phyloP scores from a whole-genome alignment of 2,797 vertebrate species.

The Carapus acus region DNA sequence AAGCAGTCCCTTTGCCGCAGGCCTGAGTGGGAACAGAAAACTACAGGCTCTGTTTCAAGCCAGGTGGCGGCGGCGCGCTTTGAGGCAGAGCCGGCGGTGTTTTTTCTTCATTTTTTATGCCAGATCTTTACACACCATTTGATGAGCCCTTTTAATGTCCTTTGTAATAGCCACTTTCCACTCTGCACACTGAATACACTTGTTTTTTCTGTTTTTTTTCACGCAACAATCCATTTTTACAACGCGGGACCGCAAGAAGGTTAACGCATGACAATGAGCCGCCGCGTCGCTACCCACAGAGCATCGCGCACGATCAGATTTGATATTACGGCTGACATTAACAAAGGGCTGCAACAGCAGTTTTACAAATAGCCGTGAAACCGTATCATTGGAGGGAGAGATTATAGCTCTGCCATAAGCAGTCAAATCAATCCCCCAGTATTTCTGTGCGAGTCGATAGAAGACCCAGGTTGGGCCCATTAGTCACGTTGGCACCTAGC shows the following conservation, averaged over 20 bases:
- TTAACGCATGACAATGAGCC: slow-evolving; percentile 20
- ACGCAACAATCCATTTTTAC: not conserved
- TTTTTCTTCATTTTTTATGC: no score
- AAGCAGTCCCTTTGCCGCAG: no score
- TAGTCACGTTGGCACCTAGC: slow-evolving; percentile 67
- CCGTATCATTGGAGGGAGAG: slow-evolving; percentile 58
- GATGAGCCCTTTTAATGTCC: no score
- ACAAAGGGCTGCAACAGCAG: slow-evolving; percentile 47
- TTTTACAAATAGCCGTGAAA: slow-evolving; percentile 59
- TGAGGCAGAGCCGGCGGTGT: no score
- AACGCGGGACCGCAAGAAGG: slow-evolving; percentile 27
- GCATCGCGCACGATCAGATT: slow-evolving; percentile 43
- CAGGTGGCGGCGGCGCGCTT: no score
- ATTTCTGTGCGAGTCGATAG: slow-evolving; percentile 66
- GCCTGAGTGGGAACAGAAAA: no score
- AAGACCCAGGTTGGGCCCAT: slow-evolving; percentile 64
- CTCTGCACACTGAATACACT: no score
- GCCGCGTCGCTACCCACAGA: slow-evolving; percentile 20
- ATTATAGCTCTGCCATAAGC: slow-evolving; percentile 63
- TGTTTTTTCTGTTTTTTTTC: not conserved
- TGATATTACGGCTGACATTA: slow-evolving; percentile 41
- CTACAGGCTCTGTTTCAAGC: no score
- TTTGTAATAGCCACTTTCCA: no score
- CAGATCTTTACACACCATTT: no score
- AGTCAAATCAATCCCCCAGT: slow-evolving; percentile 70